These are phyloP conservation scores for Clitarchus hookeri DNA, from an alignment of 2,888 invertebrate species.

Conservation along the genomic window DNA sequence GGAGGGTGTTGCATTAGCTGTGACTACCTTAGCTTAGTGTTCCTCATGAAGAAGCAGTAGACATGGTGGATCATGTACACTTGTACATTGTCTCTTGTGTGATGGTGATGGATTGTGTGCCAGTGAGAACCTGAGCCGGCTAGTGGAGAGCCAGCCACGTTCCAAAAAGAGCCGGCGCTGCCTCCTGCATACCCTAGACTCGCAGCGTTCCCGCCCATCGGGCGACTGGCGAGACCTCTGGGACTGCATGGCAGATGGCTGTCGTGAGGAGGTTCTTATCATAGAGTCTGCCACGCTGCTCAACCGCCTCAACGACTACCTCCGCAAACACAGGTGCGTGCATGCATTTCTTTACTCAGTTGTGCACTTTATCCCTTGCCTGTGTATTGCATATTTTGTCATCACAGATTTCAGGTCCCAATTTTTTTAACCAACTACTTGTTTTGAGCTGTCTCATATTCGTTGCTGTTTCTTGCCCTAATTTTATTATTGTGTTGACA, in stretches of 20 bases:
- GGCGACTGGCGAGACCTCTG: slow-evolving; percentile 82
- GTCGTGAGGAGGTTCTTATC: slow-evolving; percentile 82
- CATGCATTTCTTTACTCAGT: not conserved
- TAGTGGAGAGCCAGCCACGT: slow-evolving; percentile 79
- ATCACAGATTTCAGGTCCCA: no score
- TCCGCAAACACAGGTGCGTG: slow-evolving; percentile 79
- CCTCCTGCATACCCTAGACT: slow-evolving; percentile 86
- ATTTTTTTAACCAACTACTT: no score
- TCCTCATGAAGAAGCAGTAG: no score
- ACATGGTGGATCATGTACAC: no score
- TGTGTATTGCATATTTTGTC: slow-evolving; percentile 29
- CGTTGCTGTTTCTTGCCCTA: no score
- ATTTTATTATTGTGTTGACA: no score
- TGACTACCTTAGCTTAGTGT: no score
- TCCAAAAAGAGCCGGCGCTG: slow-evolving; percentile 90
- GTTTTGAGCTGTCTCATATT: not conserved
- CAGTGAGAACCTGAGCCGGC: slow-evolving; percentile 74
- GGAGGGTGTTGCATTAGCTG: no score
- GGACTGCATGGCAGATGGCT: slow-evolving; percentile 81
- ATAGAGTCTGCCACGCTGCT: slow-evolving; percentile 84
- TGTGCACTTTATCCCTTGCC: not conserved
- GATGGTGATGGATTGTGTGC: slow-evolving; percentile 43
- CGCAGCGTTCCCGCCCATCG: slow-evolving; percentile 75
- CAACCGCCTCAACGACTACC: slow-evolving; percentile 85
- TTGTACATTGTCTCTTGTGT: no score